Base-by-base conservation (phyloP, 2,888 invertebrate genomes). In the Sinhomidia bicolor region DNA sequence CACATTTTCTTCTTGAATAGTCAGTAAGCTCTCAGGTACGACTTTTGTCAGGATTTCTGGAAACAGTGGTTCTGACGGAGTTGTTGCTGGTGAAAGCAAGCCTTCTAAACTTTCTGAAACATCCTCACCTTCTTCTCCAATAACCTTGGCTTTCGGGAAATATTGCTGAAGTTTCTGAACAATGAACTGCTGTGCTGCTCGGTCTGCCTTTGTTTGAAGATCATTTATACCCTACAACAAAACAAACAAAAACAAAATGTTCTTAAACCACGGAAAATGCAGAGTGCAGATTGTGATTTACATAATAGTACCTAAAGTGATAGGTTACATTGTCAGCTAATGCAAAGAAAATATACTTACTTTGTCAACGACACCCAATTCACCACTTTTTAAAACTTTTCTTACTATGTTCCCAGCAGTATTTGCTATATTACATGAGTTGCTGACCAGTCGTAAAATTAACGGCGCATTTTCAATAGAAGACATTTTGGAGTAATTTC, bases 141-240 rank as follows among this genome's bases (percentile, higher is more conserved):
- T 97, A 88, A 99, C 96, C 60, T 95, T 96, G 0, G 97, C 93
- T 92, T 95, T 95, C 0, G 99, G 98, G 94, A 98, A 99, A 92
- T 97, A 96, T 89, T 95, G 95, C 47, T 96, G 94, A 4, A 99
- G 94, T 0, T 98, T 98, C 29, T 97, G 96, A 89, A 99, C 95
- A 89, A 99, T 99, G 93, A 98, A 98, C 91, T 95, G 95, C 94
- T 99, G 99, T 0, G 98, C 99, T 36, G 97, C 97, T 91, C 99
- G 95, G 93, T 99, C 99, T 6, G 99, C 99, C 94, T 99, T 98
- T 4, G 99, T 99, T 95, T 99, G 99, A 62, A 98, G 95, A 94
- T 99, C 99, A 94, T 98, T 97, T 93, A 96, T 96, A 23, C 97
- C 98, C 96, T 97, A 93, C 81, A 93, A 93, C 89, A 83, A 41